phyloP scores from a whole-genome alignment of 2,113 vertebrate species.

The Delphinus delphis region DNA sequence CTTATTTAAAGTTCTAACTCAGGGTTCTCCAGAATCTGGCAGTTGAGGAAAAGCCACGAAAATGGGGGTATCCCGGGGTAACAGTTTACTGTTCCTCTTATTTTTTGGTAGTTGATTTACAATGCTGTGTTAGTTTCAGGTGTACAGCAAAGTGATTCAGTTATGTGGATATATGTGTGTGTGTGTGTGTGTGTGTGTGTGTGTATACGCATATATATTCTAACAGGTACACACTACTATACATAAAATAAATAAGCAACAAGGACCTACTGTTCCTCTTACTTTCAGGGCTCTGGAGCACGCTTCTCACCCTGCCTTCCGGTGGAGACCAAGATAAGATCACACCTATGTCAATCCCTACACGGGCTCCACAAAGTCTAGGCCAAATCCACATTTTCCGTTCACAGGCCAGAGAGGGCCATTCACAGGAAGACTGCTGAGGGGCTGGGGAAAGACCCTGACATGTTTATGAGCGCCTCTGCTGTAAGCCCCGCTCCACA shows the following conservation, averaged over 20 bases:
- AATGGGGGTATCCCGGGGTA: not conserved
- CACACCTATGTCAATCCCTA: not conserved
- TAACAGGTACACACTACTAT: not conserved
- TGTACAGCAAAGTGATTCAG: not conserved
- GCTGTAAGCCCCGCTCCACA: conserved; percentile 56
- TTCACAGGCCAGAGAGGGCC: conserved; percentile 60
- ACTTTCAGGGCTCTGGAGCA: not conserved
- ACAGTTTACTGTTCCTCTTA: not conserved
- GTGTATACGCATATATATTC: no score
- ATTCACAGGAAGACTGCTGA: conserved; percentile 46
- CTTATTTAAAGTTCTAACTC: conserved; percentile 1
- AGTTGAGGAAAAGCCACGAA: not conserved
- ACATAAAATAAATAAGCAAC: not conserved
- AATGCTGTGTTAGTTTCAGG: not conserved
- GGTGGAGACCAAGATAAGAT: not conserved
- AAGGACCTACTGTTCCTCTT: not conserved
- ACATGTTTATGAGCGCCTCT: conserved; percentile 65
- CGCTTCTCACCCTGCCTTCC: not conserved
- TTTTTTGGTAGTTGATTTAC: not conserved
- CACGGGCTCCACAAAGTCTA: not conserved
- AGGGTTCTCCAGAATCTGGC: not conserved
- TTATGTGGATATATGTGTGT: not conserved
- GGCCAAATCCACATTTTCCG: conserved; percentile 76
- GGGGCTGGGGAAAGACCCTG: conserved; percentile 42
- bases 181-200: no score